These are phyloP conservation scores for Vollenhovia emeryi DNA, from an alignment of 1,140 invertebrate genomes.

Conservation along the genomic window DNA sequence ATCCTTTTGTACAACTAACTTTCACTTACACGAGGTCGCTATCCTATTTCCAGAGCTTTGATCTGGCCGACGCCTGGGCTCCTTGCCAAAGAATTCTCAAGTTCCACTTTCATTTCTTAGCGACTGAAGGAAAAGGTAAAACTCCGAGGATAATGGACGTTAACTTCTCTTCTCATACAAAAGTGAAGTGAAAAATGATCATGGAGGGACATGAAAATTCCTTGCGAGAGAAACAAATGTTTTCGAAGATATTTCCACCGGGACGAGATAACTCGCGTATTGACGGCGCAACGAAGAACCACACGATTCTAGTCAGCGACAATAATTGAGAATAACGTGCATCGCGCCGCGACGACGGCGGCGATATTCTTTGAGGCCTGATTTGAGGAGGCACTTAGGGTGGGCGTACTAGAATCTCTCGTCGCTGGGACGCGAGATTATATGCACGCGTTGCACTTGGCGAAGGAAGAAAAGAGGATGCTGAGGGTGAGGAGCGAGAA, in stretches of 20 bases:
- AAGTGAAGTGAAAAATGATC: conserved; percentile 1
- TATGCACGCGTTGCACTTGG: conserved; percentile 52
- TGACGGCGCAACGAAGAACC: conserved; percentile 53
- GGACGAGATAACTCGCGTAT: conserved; percentile 57
- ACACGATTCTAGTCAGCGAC: conserved; percentile 69
- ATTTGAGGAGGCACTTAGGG: conserved; percentile 58
- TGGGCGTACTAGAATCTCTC: conserved; percentile 65
- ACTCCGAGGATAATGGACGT: background rate
- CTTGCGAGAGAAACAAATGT: background rate
- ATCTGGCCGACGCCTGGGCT: background rate
- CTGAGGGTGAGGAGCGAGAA: background rate
- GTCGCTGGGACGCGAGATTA: conserved; percentile 58
- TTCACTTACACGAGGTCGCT: background rate
- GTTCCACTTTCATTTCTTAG: background rate
- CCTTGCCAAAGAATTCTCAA: background rate
- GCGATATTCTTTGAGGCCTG: conserved; percentile 77
- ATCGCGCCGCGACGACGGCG: conserved; percentile 55
- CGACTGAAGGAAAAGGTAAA: background rate
- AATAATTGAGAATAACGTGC: conserved; percentile 83
- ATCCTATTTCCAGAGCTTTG: background rate
- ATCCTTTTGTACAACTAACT: conserved; percentile 8
- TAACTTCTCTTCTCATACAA: background rate
- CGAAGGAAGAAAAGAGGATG: background rate
- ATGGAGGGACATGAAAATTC: background rate
- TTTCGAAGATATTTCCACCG: background rate